A percentile compares a stretch with the other conserved stretches of the same genome.
Conservation (phyloP, 2,888 invertebrate species). For the Drosophila rubida region DNA sequence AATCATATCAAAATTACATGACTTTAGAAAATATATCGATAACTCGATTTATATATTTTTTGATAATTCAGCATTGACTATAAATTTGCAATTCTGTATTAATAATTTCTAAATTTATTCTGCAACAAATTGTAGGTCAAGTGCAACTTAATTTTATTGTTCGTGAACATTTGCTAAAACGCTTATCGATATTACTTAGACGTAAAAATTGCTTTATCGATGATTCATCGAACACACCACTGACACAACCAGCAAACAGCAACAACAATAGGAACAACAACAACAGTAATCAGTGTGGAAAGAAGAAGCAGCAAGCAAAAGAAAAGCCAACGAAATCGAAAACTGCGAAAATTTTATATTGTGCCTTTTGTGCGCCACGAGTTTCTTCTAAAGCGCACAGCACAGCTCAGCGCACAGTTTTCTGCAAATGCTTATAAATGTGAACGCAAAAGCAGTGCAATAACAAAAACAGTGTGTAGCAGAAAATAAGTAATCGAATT, state of each 20-base stretch:
- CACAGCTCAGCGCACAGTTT: constrained; percentile 4
- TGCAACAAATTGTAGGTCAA: too few species aligned
- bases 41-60: background rate
- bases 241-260: constrained; percentile 48
- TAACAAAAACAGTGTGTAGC: constrained; percentile 29
- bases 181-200: constrained; percentile 23
- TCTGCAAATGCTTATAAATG: constrained; percentile 51
- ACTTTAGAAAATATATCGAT: constrained; percentile 29
- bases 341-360: constrained; percentile 54
- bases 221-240: constrained; percentile 26
- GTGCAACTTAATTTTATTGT: background rate
- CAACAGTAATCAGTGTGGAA: constrained; percentile 48
- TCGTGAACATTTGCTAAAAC: background rate
- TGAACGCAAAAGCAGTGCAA: constrained; percentile 25
- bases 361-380: constrained; percentile 48
- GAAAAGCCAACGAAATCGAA: constrained; percentile 57
- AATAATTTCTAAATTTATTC: too few species aligned
- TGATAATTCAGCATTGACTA: background rate
- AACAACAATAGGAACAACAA: constrained; percentile 61
- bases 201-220: constrained; percentile 24
- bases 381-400: constrained; percentile 34
- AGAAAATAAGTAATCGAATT: constrained; percentile 45
- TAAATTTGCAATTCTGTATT: too few species aligned
- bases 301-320: constrained; percentile 52
- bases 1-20: constrained; percentile 7